These are phyloP conservation scores for Microtus ochrogaster DNA, from an alignment of 2,113 vertebrate species.

Conservation along the genomic window DNA sequence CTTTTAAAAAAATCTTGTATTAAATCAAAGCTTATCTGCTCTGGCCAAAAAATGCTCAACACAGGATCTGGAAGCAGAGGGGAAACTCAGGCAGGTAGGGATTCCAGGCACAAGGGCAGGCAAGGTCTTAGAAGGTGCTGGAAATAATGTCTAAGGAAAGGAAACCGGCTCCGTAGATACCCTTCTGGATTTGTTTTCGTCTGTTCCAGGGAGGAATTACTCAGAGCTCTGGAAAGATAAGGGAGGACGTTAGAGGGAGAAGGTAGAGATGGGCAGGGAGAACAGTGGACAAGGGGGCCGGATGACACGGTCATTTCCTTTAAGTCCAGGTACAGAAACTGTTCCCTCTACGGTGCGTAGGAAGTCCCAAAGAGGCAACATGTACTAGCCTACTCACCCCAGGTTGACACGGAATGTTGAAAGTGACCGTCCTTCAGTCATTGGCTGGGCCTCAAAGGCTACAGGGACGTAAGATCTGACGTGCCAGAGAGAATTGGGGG, in stretches of 20 bases:
- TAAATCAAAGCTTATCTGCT: constrained; percentile 26
- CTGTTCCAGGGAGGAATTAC: neutral
- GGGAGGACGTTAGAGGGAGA: neutral
- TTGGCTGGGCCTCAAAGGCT: constrained; percentile 23
- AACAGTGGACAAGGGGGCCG: neutral
- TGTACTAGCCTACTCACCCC: neutral
- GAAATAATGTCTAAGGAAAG: constrained; percentile 41
- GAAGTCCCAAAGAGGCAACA: neutral
- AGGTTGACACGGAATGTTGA: neutral
- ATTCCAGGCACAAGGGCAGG: neutral
- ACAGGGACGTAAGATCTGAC: neutral
- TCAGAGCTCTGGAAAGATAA: neutral
- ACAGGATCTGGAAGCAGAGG: constrained; percentile 14
- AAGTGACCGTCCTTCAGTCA: neutral
- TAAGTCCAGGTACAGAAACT: neutral
- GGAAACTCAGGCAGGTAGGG: neutral
- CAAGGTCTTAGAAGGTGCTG: neutral
- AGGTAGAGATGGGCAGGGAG: neutral
- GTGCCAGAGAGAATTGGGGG: neutral
- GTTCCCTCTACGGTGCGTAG: neutral
- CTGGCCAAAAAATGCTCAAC: constrained; percentile 44
- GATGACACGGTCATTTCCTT: neutral
- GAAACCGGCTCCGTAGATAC: neutral
- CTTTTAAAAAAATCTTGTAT: neutral
- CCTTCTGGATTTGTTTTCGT: constrained; percentile 19